phyloP scores from a whole-genome alignment of 1,140 invertebrate species.

The Choristoneura fumiferana region DNA sequence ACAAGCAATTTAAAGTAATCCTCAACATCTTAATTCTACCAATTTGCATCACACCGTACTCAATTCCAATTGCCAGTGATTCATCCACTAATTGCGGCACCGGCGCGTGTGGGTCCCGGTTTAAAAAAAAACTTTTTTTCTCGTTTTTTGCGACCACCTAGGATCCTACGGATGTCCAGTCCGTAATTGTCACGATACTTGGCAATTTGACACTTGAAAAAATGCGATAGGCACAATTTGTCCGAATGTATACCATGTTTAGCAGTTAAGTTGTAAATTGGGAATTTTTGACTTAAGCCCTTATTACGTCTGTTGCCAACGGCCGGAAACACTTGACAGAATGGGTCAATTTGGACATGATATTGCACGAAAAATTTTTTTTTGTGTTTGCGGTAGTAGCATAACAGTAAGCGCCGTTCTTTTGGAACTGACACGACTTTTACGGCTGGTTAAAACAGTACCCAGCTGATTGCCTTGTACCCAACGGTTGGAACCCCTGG shows the following conservation, averaged over 20 bases:
- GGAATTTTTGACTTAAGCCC: not conserved
- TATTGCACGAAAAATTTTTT: not conserved
- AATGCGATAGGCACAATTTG: not conserved
- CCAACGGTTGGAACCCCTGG: no score
- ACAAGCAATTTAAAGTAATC: no score
- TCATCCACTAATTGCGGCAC: constrained; percentile 21
- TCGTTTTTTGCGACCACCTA: constrained; percentile 40
- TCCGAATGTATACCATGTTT: not conserved
- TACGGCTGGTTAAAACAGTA: no score
- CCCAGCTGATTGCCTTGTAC: no score
- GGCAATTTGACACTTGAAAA: no score
- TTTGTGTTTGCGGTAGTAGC: not conserved
- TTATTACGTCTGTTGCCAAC: not conserved
- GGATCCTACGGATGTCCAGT: constrained; percentile 34
- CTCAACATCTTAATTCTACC: not conserved
- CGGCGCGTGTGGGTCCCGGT: constrained; percentile 22
- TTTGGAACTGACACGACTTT: no score
- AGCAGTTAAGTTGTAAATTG: not conserved
- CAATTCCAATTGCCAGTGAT: constrained; percentile 7
- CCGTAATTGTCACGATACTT: constrained; percentile 60
- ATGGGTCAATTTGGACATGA: constrained; percentile 2
- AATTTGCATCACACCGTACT: constrained; percentile 4
- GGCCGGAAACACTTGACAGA: not conserved
- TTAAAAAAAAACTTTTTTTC: not conserved
- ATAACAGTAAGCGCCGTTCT: no score